Evolutionary conservation across 2,888 invertebrate genomes (phyloP).

Genomic region (Bellardia pandia): DNA sequence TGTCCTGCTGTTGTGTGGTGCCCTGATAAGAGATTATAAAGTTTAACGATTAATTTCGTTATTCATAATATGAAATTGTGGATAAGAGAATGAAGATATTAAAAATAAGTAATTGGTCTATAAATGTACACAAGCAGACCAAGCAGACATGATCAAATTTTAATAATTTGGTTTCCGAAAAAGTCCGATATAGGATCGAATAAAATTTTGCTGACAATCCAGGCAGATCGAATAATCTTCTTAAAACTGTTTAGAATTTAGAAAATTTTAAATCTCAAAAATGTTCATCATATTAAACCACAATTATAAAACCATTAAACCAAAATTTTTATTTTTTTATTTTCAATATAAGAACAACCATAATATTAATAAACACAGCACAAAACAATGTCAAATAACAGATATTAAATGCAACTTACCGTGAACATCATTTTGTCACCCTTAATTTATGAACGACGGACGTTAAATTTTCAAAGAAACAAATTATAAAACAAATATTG

Average conservation of each 20-base stretch:
- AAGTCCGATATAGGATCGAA: no score
- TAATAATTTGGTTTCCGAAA: no score
- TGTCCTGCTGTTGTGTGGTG: conserved; percentile 99
- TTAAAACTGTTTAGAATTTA: no score
- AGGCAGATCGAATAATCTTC: no score
- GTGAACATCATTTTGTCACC: conserved; percentile 81
- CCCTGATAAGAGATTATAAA: conserved; percentile 87
- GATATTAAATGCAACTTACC: conserved; percentile 76
- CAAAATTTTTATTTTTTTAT: not conserved
- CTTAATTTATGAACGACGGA: conserved; percentile 50
- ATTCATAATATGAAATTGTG: not conserved
- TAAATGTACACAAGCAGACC: no score
- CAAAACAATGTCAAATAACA: not conserved
- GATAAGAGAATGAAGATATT: no score
- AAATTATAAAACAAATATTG: conserved; percentile 53
- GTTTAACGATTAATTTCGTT: not conserved
- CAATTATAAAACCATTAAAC: conserved; percentile 4
- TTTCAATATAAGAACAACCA: conserved; percentile 4
- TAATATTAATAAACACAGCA: not conserved
- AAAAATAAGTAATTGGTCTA: no score
- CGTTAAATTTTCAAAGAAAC: conserved; percentile 5
- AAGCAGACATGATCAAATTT: no score
- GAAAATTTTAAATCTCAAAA: no score
- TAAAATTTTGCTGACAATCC: no score
- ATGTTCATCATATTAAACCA: not conserved